Evolutionary conservation across 2,113 vertebrate genomes (phyloP).

Genomic region (Hyperoodon ampullatus): DNA sequence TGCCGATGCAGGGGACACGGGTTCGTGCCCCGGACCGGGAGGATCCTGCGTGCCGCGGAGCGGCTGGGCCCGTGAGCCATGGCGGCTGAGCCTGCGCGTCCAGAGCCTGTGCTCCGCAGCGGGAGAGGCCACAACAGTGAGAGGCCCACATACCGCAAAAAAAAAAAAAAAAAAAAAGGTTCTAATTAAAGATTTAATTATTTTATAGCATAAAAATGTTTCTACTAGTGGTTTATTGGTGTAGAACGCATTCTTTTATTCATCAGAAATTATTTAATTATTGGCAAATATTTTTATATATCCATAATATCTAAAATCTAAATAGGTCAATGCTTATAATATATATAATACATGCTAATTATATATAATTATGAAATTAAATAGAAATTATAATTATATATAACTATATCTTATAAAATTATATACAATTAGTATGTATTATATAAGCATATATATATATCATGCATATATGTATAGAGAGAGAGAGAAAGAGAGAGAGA

Average conservation of each 20-base stretch:
- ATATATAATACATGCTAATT: neutral
- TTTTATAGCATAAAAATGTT: neutral
- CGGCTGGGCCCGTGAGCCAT: too few relatives aligned
- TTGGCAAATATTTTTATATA: neutral
- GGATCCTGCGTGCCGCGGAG: too few relatives aligned
- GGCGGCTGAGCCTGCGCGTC: too few relatives aligned
- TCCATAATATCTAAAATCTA: neutral
- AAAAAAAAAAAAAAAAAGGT: too few relatives aligned
- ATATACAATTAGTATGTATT: neutral
- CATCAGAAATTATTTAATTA: neutral
- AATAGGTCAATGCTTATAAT: neutral
- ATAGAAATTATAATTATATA: neutral
- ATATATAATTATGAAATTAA: neutral
- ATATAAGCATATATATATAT: neutral
- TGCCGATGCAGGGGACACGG: too few relatives aligned
- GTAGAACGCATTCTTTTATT: neutral
- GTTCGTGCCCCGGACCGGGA: too few relatives aligned
- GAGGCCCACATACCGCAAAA: too few relatives aligned
- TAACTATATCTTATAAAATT: neutral
- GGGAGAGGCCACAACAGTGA: too few relatives aligned
- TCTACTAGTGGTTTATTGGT: neutral
- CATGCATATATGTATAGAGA: neutral
- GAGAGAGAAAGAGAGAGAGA: neutral
- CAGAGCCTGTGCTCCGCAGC: too few relatives aligned
- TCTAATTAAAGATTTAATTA: conserved; percentile 9